Evolutionary conservation across 2,797 vertebrate genomes (phyloP).

Genomic region (Sandelia bainsii): DNA sequence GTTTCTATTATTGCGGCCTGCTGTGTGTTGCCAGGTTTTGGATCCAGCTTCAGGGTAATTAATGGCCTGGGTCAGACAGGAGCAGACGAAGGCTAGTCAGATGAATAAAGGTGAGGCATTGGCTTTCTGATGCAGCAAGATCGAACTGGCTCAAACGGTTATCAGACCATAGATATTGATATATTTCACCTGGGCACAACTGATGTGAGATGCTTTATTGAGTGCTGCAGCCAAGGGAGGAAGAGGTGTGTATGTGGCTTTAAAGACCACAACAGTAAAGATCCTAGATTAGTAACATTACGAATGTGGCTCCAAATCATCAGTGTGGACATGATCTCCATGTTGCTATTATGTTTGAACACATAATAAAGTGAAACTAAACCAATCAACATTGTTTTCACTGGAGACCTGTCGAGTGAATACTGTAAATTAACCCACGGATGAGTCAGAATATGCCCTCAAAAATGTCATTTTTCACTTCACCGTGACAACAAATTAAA

Average conservation of each 20-base stretch:
- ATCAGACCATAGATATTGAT: constrained; percentile 79
- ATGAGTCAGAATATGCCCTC: constrained; percentile 9
- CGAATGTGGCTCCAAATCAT: constrained; percentile 6
- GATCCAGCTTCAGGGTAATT: constrained; percentile 77
- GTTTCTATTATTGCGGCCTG: constrained; percentile 67
- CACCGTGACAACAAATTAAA: not conserved
- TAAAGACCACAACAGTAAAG: constrained; percentile 29
- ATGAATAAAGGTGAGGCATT: constrained; percentile 82
- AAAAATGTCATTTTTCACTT: constrained; percentile 10
- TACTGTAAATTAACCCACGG: not conserved
- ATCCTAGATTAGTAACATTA: constrained; percentile 26
- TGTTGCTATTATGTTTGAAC: not conserved
- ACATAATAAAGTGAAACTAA: constrained; percentile 5
- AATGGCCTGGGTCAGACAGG: constrained; percentile 72
- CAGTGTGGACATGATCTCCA: not conserved
- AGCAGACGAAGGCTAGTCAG: constrained; percentile 73
- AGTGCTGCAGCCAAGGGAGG: constrained; percentile 39
- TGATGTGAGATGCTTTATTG: constrained; percentile 63
- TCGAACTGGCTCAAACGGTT: constrained; percentile 80
- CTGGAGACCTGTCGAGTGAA: not conserved
- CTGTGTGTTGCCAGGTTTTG: constrained; percentile 47
- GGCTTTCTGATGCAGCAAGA: constrained; percentile 67
- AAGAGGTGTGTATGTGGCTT: constrained; percentile 22
- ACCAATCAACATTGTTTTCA: not conserved
- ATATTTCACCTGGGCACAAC: constrained; percentile 70